Base-by-base conservation (phyloP, 2,113 vertebrate species). In the Labrus mixtus region DNA sequence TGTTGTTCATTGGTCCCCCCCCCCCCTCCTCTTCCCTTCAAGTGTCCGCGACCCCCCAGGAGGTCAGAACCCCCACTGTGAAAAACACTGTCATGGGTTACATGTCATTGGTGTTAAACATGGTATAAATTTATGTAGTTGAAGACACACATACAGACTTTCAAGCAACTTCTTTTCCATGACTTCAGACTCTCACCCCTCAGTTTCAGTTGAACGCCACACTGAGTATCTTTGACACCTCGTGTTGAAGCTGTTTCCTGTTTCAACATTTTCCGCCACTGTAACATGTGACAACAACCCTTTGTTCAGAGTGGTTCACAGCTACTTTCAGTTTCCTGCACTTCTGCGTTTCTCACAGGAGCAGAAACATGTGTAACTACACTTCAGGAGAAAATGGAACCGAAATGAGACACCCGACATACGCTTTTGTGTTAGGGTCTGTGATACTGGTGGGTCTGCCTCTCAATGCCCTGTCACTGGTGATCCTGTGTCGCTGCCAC, bases 381-480 rank as follows among this genome's bases (percentile, higher is more conserved):
- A 68, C 29, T 0, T 0, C 5, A 33, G 4, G 4, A 11, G 41
- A 3, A 45, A 59, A 71, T 46, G 45, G 23, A 37, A 68, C 48
- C 15, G 59, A 37, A 23, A 57, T 17, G 37, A 37, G 1, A 5
- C 51, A 57, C 64, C 0, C 10, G 1, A 36, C 5, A 0, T 92
- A 87, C 1, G 56, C 88, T 1, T 0, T 33, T 0, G 72, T 84
- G 22, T 94, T 82, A 37, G 92, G 89, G 23, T 54, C 62, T 4
- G 80, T 93, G 0, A 39, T 84, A 10, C 10, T 0, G 0, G 6
- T 91, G 12, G 92, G 92, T 19, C 63, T 93, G 11, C 93, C 91
- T 7, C 90, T 93, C 50, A 94, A 93, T 16, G 73, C 53, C 0
- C 4, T 76, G 4, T 77, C 92, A 0, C 82, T 94, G 43, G 92